phyloP scores from a whole-genome alignment of 1,140 invertebrate species.

The Lerema accius region DNA sequence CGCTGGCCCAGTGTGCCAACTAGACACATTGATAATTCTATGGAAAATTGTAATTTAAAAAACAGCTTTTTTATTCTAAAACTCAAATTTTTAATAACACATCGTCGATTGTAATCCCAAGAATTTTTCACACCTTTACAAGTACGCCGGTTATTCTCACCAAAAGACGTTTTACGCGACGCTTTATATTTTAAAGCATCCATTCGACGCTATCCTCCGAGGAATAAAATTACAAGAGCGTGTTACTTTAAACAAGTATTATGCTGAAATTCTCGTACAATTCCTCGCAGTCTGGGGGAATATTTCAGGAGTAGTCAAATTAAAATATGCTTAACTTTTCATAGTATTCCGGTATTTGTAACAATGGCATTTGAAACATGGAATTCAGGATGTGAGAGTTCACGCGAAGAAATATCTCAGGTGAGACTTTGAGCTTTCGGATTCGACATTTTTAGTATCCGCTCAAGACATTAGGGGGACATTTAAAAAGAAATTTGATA shows the following conservation, averaged over 20 bases:
- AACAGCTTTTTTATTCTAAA: too few relatives aligned
- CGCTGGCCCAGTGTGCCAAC: too few relatives aligned
- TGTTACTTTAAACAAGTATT: constrained; percentile 43
- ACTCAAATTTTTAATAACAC: too few relatives aligned
- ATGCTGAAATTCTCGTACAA: constrained; percentile 43
- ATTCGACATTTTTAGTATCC: constrained; percentile 43
- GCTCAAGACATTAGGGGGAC: too few relatives aligned
- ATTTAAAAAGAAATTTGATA: too few relatives aligned
- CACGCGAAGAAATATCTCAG: constrained; percentile 67
- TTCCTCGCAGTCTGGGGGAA: constrained; percentile 32
- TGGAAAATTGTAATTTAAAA: too few relatives aligned
- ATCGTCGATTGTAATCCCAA: constrained; percentile 3
- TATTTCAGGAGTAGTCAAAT: constrained; percentile 46
- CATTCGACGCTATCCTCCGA: constrained; percentile 38
- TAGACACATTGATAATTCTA: too few relatives aligned
- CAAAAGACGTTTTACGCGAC: constrained; percentile 46
- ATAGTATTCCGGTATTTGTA: constrained; percentile 52
- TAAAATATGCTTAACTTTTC: constrained; percentile 50
- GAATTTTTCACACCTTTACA: constrained; percentile 63
- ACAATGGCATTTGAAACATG: constrained; percentile 46
- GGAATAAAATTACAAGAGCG: constrained; percentile 59
- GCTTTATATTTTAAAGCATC: constrained; percentile 42
- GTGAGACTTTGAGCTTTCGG: constrained; percentile 52
- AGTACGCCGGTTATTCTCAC: constrained; percentile 55
- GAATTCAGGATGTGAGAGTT: constrained; percentile 69